Percentiles rank a stretch among this genome's conserved stretches.
phyloP scores from a whole-genome alignment of 1,140 invertebrate genomes.

The Penaeus indicus region DNA sequence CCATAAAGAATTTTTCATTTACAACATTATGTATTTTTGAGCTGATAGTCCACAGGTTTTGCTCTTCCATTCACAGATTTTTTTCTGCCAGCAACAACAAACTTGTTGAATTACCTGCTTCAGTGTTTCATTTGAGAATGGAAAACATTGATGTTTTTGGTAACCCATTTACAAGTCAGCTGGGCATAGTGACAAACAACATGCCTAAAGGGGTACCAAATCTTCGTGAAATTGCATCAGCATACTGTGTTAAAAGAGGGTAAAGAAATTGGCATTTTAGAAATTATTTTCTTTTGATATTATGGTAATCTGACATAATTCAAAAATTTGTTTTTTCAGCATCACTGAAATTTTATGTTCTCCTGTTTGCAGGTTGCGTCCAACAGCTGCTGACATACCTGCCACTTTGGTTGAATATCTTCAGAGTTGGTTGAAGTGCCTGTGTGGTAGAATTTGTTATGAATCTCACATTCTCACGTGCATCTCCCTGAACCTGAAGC shows the following conservation, averaged over 20 bases:
- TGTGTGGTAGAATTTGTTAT: slow-evolving; percentile 40
- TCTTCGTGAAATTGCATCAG: slow-evolving; percentile 23
- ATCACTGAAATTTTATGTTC: too few relatives aligned
- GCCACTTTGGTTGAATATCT: slow-evolving; percentile 48
- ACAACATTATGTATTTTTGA: too few relatives aligned
- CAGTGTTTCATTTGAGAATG: neutral
- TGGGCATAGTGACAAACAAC: slow-evolving; percentile 1
- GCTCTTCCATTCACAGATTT: neutral
- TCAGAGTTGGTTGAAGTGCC: slow-evolving; percentile 28
- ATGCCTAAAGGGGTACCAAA: neutral
- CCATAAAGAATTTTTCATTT: too few relatives aligned
- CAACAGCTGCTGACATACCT: slow-evolving; percentile 48
- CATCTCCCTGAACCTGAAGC: slow-evolving; percentile 27
- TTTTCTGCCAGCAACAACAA: slow-evolving; percentile 39
- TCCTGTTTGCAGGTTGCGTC: slow-evolving; percentile 9
- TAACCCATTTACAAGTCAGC: slow-evolving; percentile 38
- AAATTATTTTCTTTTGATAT: too few relatives aligned
- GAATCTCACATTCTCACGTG: slow-evolving; percentile 45
- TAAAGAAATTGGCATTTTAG: neutral
- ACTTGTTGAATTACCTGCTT: slow-evolving; percentile 41
- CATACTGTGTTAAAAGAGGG: slow-evolving; percentile 40
- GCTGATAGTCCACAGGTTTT: too few relatives aligned
- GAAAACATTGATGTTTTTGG: slow-evolving; percentile 42
- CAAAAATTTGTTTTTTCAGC: too few relatives aligned
- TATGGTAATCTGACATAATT: too few relatives aligned